Percentiles rank a stretch among this genome's conserved stretches.
These are phyloP conservation scores for Xyliphius kryptos DNA, from an alignment of 2,113 vertebrate species.

Conservation along the genomic window DNA sequence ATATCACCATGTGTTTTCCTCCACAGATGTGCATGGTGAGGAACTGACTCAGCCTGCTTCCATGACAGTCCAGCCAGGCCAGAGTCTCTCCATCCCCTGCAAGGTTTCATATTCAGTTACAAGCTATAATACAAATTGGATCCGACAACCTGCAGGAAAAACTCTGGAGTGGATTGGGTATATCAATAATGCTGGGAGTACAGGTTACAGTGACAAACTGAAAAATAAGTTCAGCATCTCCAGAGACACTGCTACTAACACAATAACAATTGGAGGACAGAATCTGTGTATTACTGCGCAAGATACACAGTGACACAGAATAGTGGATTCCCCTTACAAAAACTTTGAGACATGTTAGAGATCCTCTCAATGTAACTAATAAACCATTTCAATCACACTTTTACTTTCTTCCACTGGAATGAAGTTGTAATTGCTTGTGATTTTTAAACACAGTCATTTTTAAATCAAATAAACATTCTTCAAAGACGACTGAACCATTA, in stretches of 20 bases:
- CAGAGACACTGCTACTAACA: constrained; percentile 23
- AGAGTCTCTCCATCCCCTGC: constrained; percentile 5
- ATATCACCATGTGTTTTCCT: not conserved
- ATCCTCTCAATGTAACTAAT: too few relatives aligned
- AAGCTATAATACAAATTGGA: not conserved
- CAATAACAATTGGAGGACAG: not conserved
- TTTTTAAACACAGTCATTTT: too few relatives aligned
- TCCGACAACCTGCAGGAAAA: too few relatives aligned
- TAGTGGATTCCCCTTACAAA: too few relatives aligned
- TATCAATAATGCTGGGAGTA: not conserved
- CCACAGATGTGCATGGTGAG: constrained; percentile 1
- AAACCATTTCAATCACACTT: too few relatives aligned
- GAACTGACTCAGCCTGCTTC: constrained; percentile 12
- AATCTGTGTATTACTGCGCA: constrained; percentile 12
- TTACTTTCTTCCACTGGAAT: too few relatives aligned
- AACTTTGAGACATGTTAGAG: too few relatives aligned
- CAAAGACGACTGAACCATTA: too few relatives aligned
- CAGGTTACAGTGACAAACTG: constrained; percentile 12
- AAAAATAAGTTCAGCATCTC: constrained; percentile 31
- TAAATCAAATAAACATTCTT: too few relatives aligned
- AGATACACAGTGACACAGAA: constrained; percentile 3
- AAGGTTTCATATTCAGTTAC: constrained; percentile 19
- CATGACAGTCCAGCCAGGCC: not conserved
- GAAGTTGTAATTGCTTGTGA: too few relatives aligned
- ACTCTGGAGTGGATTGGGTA: constrained; percentile 12